Conservation (phyloP, 2,888 invertebrate genomes). For the Siphlonurus alternatus region DNA sequence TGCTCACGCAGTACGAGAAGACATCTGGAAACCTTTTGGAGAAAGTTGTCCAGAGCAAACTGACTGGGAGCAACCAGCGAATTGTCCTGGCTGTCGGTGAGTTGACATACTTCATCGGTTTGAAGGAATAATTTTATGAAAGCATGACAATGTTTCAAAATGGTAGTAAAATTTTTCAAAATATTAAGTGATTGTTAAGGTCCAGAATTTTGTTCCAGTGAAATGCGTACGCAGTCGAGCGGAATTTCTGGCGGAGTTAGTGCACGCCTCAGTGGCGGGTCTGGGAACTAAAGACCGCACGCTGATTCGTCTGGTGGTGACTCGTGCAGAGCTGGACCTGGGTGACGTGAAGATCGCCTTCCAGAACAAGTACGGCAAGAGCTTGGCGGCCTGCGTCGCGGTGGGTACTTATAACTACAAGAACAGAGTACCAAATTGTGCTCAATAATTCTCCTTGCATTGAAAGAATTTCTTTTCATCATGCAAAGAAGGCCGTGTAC, state of each 20-base stretch:
- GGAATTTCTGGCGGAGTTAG: conserved; percentile 68
- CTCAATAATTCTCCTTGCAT: no score
- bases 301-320: conserved; percentile 69
- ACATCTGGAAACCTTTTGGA: conserved; percentile 26
- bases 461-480: no score
- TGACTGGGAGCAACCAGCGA: conserved; percentile 26
- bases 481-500: no score
- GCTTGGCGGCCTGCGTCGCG: conserved; percentile 56
- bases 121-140: no score
- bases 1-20: conserved; percentile 30
- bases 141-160: no score
- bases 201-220: no score
- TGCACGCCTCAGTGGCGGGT: conserved; percentile 80
- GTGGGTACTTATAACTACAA: no score
- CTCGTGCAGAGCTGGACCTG: conserved; percentile 71
- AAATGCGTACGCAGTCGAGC: conserved; percentile 63
- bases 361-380: conserved; percentile 52
- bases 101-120: no score
- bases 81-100: conserved; percentile 35
- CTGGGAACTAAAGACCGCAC: conserved; percentile 75
- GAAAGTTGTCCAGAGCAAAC: conserved; percentile 25
- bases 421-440: no score
- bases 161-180: no score
- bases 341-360: conserved; percentile 69
- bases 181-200: no score